Evolutionary conservation across 2,888 invertebrate species (phyloP), one percentile per base, ranked within the genome.

Genomic region (Cephus spinipes): DNA sequence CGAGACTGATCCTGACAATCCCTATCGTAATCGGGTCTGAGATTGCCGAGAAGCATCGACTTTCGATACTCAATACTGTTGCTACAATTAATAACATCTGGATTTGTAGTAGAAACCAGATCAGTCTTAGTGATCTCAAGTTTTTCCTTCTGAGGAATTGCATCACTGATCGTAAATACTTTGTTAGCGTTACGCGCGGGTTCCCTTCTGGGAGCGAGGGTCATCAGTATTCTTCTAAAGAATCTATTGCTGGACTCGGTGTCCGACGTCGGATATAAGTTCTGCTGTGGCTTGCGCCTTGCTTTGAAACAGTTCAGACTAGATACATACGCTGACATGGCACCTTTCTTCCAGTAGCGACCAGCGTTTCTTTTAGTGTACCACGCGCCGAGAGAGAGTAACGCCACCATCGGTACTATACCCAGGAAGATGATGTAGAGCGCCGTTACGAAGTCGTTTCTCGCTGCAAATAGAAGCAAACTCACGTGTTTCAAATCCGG

Each of bases 381-480:
- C 94, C 97, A 97, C 77, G 95, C 90, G 68, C 96, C 92, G 90
- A 96, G 94, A 69, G 95, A 93, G 4, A 95, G 88, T 33, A 96
- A 91, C 1, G 95, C 94, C 71, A 96, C 91, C 79, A 94, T 91
- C 0, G 98, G 98, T 77, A 98, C 93, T 84, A 98, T 95, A 34
- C 97, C 96, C 85, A 98, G 94, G 94, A 98, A 97, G 86, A 98
- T 95, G 83, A 98, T 94, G 91, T 96, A 96, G 93, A 98, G 93
- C 55, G 96, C 96, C 80, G 96, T 95, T 89, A 97, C 94, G 90
- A 97, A 94, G 87, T 95, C 95, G 84, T 94, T 94, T 89, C 95
- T 94, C 82, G 95, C 97, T 97, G 94, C 68, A 93, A 93, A 81
- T 85, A 87, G 82, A 83, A 84, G 76, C 75, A 79, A 74, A 75